Percentiles rank a stretch among this genome's conserved stretches.
Evolutionary conservation across 2,888 invertebrate genomes (phyloP).

Genomic region (Phania funesta): DNA sequence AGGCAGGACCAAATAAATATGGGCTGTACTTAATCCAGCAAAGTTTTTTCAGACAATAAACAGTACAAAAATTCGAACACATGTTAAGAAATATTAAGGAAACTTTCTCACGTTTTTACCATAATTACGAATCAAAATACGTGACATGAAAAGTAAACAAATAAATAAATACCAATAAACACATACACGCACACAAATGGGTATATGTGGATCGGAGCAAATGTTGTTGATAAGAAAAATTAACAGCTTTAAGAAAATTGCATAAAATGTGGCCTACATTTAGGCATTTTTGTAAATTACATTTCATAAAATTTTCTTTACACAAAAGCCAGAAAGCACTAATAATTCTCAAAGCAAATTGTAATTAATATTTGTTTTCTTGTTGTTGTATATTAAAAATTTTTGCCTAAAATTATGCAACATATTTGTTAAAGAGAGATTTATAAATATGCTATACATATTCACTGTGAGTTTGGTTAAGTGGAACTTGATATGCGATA

Average conservation of each 20-base stretch:
- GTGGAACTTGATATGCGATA: no score
- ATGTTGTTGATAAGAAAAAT: conserved; percentile 59
- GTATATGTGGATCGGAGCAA: conserved; percentile 27
- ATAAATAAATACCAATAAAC: conserved; percentile 37
- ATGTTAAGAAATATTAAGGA: conserved; percentile 58
- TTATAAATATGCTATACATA: no score
- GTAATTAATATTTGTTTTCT: no score
- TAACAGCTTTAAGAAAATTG: conserved; percentile 52
- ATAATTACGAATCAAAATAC: conserved; percentile 68
- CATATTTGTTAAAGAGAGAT: no score
- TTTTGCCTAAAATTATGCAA: no score
- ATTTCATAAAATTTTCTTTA: no score
- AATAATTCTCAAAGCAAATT: no score
- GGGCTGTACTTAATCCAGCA: conserved; percentile 14
- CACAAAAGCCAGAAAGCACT: no score
- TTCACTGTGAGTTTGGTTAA: no score
- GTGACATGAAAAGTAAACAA: conserved; percentile 61
- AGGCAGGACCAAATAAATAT: background rate
- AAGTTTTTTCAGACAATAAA: background rate
- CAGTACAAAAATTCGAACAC: conserved; percentile 20
- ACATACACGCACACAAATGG: background rate
- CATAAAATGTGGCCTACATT: conserved; percentile 35
- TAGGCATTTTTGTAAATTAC: conserved; percentile 32
- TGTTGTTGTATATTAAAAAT: no score
- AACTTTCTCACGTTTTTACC: conserved; percentile 64